A percentile compares a stretch with the other conserved stretches of the same genome.
Conservation (phyloP, 2,797 vertebrate genomes). For the Pagetopsis macropterus region DNA sequence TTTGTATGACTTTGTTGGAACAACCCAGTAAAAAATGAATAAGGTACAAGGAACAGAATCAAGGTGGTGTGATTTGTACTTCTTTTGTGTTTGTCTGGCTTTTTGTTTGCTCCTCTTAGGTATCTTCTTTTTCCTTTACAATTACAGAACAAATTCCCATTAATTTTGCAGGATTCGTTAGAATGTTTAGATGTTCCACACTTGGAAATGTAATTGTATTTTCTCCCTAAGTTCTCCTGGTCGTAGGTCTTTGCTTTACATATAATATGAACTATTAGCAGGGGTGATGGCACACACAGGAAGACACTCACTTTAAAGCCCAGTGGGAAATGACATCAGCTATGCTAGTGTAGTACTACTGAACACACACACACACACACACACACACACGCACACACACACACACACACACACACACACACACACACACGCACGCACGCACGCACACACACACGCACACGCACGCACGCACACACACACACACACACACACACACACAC, state of each 20-base stretch:
- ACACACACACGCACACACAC: slow-evolving; percentile 9
- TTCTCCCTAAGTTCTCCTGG: background rate
- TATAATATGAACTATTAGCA: slow-evolving; percentile 3
- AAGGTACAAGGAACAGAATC: too few relatives aligned
- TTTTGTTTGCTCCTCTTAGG: background rate
- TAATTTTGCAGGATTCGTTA: background rate
- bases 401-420: slow-evolving; percentile 25
- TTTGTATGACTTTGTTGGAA: too few relatives aligned
- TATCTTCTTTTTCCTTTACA: background rate
- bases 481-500: slow-evolving; percentile 29
- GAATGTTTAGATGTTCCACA: background rate
- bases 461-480: background rate
- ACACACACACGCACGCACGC: slow-evolving; percentile 25
- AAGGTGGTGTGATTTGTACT: too few relatives aligned
- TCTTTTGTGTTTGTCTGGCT: too few relatives aligned
- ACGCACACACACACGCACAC: too few relatives aligned
- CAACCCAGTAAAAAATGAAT: too few relatives aligned
- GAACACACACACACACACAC: slow-evolving; percentile 12
- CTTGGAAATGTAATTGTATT: slow-evolving; percentile 1
- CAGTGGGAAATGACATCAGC: slow-evolving; percentile 49
- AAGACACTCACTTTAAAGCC: slow-evolving; percentile 9
- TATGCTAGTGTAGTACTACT: slow-evolving; percentile 40
- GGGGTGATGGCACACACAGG: background rate
- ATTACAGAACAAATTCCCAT: background rate
- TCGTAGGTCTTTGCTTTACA: background rate